Evolutionary conservation across 2,113 vertebrate species (phyloP), one percentile per base, ranked within the genome.

Genomic region (Anser cygnoides): DNA sequence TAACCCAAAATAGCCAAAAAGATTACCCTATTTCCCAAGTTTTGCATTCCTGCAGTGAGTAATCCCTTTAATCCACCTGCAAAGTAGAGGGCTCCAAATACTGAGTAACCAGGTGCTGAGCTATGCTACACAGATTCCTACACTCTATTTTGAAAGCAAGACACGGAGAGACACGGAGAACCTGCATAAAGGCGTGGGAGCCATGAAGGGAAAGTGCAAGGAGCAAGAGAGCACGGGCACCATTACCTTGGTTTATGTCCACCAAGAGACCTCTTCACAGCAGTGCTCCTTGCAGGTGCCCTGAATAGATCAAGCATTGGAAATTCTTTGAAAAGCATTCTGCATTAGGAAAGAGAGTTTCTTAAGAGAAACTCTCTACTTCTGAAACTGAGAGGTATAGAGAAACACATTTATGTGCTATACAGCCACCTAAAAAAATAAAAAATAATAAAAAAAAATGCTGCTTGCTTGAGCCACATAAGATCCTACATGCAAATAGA

Each of bases 401-500:
- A 59, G 78, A 66, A 92, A 66, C 4, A 25, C 1, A 9, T 23
- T 28, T 19, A 7, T 0, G 13, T 7, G 35, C 66, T 49, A 22
- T 2, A 61, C 50, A 81, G 46, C 9, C 46, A 25, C 54, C 54
- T 65, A 4, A 72, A 89, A 41, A 26, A 46, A 46, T 20, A 19
- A 20, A 21, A 4, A 72, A 46, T 20, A 19, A 20, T 10, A 4
- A 72, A 84, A 61, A 41, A n/a, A 46, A 26, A 2, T 6, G 54
- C 41, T 71, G 35, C 3, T 13, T 44, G 28, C 46, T 67, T 41
- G 21, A 59, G 65, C 10, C 35, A 28, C 37, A 28, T 0, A 0
- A 62, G 39, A 13, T 3, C 2, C 14, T 55, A 11, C 3, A 12
- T 0, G 0, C 3, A 26, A 65, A 31, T 17, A 49, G n/a, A 16